A percentile compares a stretch with the other conserved stretches of the same genome.
Evolutionary conservation across 1,140 invertebrate genomes (phyloP).

Genomic region (Tribolium madens): DNA sequence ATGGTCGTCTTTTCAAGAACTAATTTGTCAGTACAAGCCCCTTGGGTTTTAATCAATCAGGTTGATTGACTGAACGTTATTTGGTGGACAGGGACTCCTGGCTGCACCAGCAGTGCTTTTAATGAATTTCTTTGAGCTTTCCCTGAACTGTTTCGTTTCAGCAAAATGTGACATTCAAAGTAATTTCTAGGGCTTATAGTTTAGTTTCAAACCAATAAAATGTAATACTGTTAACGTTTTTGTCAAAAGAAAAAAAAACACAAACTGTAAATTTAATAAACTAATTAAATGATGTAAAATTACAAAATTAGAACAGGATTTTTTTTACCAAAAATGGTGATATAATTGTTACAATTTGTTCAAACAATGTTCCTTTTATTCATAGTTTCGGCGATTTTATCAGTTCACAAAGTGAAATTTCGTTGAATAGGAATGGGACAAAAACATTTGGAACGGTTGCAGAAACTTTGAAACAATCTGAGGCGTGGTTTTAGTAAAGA

Average conservation of each 20-base stretch:
- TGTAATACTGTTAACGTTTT: no score
- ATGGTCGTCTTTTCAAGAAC: slow-evolving; percentile 10
- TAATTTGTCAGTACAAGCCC: slow-evolving; percentile 17
- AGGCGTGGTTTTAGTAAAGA: slow-evolving; percentile 3
- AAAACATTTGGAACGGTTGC: background rate
- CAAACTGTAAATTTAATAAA: no score
- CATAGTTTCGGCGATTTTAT: background rate
- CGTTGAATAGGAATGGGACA: background rate
- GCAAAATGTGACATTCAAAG: background rate
- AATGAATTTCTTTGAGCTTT: background rate
- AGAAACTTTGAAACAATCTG: slow-evolving; percentile 22
- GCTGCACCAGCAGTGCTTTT: background rate
- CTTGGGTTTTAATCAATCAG: slow-evolving; percentile 22
- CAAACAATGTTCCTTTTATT: no score
- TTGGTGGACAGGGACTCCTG: background rate
- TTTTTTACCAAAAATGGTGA: no score
- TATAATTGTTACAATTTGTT: background rate
- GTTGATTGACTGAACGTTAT: slow-evolving; percentile 15
- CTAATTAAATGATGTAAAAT: no score
- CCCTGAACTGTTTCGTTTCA: background rate
- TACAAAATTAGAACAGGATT: background rate
- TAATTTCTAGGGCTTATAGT: background rate
- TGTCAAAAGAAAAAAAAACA: no score
- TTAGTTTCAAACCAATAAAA: background rate
- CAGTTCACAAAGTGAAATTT: background rate